Evolutionary conservation across 2,888 invertebrate species (phyloP).

Genomic region (Heliconius charithonia): DNA sequence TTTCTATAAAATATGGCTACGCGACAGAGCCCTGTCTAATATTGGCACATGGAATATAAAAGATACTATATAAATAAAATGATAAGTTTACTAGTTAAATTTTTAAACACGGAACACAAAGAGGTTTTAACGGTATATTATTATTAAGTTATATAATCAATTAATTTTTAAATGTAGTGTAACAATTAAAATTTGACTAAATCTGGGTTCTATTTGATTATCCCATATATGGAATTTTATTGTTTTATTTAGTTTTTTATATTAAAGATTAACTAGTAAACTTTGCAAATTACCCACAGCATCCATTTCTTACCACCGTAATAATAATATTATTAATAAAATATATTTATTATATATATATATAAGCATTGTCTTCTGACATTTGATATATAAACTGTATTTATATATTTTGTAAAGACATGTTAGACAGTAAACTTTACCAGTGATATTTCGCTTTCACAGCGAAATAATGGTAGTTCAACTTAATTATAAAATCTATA

Average conservation of each 20-base stretch:
- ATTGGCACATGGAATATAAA: conserved; percentile 78
- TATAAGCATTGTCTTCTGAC: conserved; percentile 69
- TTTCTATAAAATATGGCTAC: conserved; percentile 80
- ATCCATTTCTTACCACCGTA: conserved; percentile 53
- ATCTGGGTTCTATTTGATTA: too few species aligned
- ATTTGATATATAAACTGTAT: conserved; percentile 75
- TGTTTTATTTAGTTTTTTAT: neutral
- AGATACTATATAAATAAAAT: neutral
- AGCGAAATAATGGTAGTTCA: conserved; percentile 73
- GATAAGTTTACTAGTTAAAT: neutral
- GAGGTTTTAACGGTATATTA: neutral
- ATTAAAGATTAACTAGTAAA: neutral
- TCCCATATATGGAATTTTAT: neutral
- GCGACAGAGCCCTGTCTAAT: conserved; percentile 64
- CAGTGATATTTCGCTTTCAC: conserved; percentile 66
- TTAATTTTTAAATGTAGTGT: neutral
- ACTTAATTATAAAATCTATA: conserved; percentile 15
- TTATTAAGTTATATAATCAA: neutral
- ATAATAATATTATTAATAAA: conserved; percentile 42
- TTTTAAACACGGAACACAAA: neutral
- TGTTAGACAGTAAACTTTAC: conserved; percentile 56
- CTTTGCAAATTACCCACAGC: conserved; percentile 4
- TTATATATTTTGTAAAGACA: conserved; percentile 79
- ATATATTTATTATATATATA: conserved; percentile 15
- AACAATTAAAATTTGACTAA: too few species aligned